Conservation (phyloP, 2,888 invertebrate genomes). For the Chaitophorus viminalis region DNA sequence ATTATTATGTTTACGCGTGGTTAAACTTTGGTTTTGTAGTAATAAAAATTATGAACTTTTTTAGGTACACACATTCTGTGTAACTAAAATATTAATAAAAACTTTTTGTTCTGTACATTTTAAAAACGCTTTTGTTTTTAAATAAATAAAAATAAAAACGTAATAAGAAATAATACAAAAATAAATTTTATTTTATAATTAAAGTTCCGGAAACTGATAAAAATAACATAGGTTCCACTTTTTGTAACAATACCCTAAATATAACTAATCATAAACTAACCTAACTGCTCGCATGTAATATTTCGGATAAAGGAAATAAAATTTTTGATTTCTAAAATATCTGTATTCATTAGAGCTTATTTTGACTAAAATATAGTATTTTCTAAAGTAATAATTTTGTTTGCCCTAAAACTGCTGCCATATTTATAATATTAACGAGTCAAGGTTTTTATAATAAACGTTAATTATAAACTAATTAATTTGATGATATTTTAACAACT, state of each 20-base stretch:
- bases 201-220: neutral
- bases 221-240: neutral
- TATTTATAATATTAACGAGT: too few relatives aligned
- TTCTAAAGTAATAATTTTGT: too few relatives aligned
- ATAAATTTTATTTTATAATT: neutral
- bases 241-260: neutral
- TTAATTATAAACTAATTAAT: too few relatives aligned
- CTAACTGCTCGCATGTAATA: neutral
- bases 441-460: too few relatives aligned
- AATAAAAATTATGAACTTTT: slow-evolving; percentile 16
- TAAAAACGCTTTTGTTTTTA: slow-evolving; percentile 22
- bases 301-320: neutral
- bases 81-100: slow-evolving; percentile 1
- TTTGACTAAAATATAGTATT: too few relatives aligned
- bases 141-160: slow-evolving; percentile 14
- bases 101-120: neutral
- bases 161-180: neutral
- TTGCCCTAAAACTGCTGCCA: too few relatives aligned
- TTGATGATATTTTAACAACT: too few relatives aligned
- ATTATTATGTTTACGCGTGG: neutral
- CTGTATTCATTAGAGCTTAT: too few relatives aligned
- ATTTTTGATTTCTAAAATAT: neutral
- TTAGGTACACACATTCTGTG: neutral
- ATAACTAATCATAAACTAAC: neutral
- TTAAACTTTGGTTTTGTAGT: neutral